These are phyloP conservation scores for Rhabdophis nuchalis DNA, from an alignment of 2,797 vertebrate species.

Conservation along the genomic window DNA sequence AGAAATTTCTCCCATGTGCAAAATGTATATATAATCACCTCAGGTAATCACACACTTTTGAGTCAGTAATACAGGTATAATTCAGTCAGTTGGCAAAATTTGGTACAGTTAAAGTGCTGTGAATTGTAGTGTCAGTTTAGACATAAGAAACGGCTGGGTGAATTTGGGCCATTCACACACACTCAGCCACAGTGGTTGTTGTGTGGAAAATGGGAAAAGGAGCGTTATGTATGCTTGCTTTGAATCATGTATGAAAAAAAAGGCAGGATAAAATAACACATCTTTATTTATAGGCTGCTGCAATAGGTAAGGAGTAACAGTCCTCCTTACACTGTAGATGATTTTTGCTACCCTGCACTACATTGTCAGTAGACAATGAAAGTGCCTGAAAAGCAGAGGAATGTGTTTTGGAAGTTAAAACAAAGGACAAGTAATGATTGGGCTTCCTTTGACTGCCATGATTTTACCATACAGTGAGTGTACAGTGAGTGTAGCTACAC, in stretches of 20 bases:
- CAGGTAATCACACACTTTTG: neutral
- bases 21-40: neutral
- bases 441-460: neutral
- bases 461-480: neutral
- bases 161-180: neutral
- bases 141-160: neutral
- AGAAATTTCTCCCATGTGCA: neutral
- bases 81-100: neutral
- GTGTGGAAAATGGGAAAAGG: neutral
- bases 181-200: neutral
- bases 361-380: neutral
- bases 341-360: neutral
- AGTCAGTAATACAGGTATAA: neutral
- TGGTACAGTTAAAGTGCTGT: neutral
- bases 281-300: neutral
- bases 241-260: too few species aligned
- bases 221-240: too few species aligned
- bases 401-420: neutral
- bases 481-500: neutral
- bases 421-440: neutral
- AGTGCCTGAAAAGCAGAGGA: neutral
- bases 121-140: neutral
- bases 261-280: too few species aligned
- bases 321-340: neutral
- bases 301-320: neutral